Base-by-base conservation (phyloP, 2,888 invertebrate genomes). In the Epirrita christyi region DNA sequence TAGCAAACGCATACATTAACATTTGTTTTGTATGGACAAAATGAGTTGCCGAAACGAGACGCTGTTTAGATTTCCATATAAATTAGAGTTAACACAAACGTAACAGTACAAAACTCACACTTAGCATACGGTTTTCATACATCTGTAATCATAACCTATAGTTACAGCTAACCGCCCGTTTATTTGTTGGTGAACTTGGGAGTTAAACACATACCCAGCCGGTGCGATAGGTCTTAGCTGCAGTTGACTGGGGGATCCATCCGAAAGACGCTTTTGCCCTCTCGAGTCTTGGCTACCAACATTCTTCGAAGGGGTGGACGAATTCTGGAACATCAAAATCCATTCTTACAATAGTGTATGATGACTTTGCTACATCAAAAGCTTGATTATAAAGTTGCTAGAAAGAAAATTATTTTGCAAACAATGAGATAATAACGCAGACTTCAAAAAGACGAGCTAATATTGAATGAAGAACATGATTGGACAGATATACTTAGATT, bases 171-270 rank as follows among this genome's bases (percentile, higher is more conserved):
- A 21, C 21, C 21, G 21, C 21, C 21, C 21, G 21, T 21, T 21
- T 37, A n/a, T 37, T 37, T 6, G 40, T 40, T 15, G 40, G 15
- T 40, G 10, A 6, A 9, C 10, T 27, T 37, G 9, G 10, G 14
- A 38, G 36, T 51, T 36, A 11, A 11, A 14, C n/a, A 72, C 90
- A 83, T 81, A 89, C 90, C 88, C 88, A 9, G 92, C 90, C 0
- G 92, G 91, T 8, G 92, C 92, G 15, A 92, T 91, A 0, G 92
- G 88, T 36, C 92, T 71, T 8, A 92, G 66, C 66, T 92, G 92
- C 37, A 92, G 68, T 56, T 91, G 92, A 63, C 79, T 92, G 0
- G 92, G 92, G 0, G 89, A 83, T 0, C 91, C 92, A 59, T 92
- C 92, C 0, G 92, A 90, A 15, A 92, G 63, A 47, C 92, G 77